Evolutionary conservation across 35 echinoderm and acorn worm species (phyloP).

Genomic region (Hemicentrotus pulcherrimus): DNA sequence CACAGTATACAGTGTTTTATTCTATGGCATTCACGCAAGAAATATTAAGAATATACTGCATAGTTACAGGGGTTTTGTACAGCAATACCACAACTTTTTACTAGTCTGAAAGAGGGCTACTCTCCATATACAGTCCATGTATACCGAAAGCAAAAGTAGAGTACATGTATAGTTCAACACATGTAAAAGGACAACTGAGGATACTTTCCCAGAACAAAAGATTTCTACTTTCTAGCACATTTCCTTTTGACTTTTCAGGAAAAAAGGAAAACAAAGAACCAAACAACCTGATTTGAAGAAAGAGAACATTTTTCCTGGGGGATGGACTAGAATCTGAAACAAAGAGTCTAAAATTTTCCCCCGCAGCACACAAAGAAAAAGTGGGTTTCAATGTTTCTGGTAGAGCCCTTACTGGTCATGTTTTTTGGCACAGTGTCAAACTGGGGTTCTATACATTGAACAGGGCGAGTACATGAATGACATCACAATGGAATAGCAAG

Average conservation of each 20-base stretch:
- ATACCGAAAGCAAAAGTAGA: neutral
- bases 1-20: neutral
- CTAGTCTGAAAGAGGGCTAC: neutral
- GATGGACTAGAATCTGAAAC: neutral
- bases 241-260: neutral
- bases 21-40: neutral
- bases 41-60: neutral
- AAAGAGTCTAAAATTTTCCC: neutral
- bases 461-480: neutral
- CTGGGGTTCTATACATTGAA: neutral
- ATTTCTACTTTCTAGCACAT: neutral
- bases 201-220: neutral
- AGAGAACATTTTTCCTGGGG: neutral
- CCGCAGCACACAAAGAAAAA: neutral
- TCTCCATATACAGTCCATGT: neutral
- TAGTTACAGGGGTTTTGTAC: neutral
- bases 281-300: neutral
- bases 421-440: conserved; percentile 16
- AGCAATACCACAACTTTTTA: neutral
- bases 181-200: neutral
- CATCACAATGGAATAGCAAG: neutral
- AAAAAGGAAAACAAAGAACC: neutral
- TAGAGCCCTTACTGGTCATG: neutral
- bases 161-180: neutral
- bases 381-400: neutral